phyloP scores from a whole-genome alignment of 2,888 invertebrate species.

The Alitta virens region DNA sequence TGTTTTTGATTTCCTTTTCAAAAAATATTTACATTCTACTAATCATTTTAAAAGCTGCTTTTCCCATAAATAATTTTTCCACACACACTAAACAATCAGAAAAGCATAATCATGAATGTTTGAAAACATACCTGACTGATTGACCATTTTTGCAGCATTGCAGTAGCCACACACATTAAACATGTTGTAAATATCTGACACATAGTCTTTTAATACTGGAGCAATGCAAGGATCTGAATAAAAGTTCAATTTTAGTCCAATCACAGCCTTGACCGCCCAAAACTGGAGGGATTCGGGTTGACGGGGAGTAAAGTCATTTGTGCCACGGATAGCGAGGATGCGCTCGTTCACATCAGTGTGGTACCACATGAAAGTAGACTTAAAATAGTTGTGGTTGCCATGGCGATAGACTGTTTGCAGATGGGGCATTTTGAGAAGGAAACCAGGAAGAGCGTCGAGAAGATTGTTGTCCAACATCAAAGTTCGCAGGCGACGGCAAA shows the following conservation, averaged over 20 bases:
- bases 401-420: conserved; percentile 59
- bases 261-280: conserved; percentile 54
- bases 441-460: conserved; percentile 59
- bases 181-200: conserved; percentile 54
- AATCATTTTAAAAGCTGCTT: no score
- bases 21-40: no score
- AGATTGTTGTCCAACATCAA: conserved; percentile 59
- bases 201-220: conserved; percentile 54
- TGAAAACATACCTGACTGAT: conserved; percentile 49
- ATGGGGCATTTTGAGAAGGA: conserved; percentile 55
- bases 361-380: conserved; percentile 61
- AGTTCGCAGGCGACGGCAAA: conserved; percentile 54
- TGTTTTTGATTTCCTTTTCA: no score
- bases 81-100: no score
- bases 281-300: conserved; percentile 47
- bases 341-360: conserved; percentile 59
- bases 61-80: no score
- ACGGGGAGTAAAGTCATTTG: conserved; percentile 26
- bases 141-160: conserved; percentile 40
- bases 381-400: conserved; percentile 61
- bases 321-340: conserved; percentile 48
- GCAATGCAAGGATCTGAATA: conserved; percentile 51
- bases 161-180: conserved; percentile 58
- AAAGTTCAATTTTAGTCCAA: conserved; percentile 56
- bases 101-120: no score